These are phyloP conservation scores for Junonia oenone DNA, from an alignment of 2,888 invertebrate species.

Conservation along the genomic window DNA sequence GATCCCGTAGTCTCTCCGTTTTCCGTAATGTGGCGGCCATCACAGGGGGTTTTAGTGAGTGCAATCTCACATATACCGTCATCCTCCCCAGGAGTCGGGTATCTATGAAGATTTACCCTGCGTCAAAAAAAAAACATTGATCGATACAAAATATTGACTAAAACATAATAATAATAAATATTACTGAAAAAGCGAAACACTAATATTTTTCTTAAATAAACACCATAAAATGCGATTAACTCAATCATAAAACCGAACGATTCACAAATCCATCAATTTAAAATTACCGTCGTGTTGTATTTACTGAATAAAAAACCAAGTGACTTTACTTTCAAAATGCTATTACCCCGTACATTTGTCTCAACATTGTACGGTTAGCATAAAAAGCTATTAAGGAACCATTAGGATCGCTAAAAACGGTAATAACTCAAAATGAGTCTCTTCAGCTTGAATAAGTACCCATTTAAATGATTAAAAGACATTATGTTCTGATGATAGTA, in stretches of 20 bases:
- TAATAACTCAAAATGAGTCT: background rate
- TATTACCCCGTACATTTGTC: constrained; percentile 14
- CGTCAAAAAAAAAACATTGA: too few species aligned
- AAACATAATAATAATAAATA: too few species aligned
- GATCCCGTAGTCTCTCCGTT: too few species aligned
- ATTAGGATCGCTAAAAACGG: background rate
- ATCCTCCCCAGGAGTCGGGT: too few species aligned
- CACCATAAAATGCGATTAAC: too few species aligned
- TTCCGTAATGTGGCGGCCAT: too few species aligned
- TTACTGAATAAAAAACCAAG: constrained; percentile 7
- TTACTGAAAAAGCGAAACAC: too few species aligned
- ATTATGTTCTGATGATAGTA: background rate
- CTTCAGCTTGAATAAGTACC: background rate
- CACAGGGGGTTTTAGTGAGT: too few species aligned
- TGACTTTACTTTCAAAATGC: constrained; percentile 7
- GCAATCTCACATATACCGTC: too few species aligned
- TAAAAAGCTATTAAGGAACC: background rate
- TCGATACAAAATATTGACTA: too few species aligned
- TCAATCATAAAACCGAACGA: background rate
- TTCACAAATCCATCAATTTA: background rate
- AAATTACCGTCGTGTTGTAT: background rate
- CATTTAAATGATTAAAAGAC: background rate
- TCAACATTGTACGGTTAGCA: constrained; percentile 5
- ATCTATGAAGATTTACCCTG: too few species aligned
- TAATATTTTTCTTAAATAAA: too few species aligned